Evolutionary conservation across 2,113 vertebrate species (phyloP), one percentile per base, ranked within the genome.

Genomic region (Prinia subflava): DNA sequence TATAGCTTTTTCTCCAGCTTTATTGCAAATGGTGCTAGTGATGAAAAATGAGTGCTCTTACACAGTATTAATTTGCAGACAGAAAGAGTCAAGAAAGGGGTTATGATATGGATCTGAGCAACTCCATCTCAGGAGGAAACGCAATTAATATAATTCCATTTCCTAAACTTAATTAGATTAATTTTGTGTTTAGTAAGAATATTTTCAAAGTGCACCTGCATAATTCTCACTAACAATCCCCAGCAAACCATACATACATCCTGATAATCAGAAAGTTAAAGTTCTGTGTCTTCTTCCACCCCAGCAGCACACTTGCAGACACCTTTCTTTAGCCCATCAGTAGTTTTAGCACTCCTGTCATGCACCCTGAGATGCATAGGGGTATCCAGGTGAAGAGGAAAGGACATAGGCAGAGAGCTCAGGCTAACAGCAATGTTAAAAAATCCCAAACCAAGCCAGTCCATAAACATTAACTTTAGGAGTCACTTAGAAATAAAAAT

Each of bases 331-430:
- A 65, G 17, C 6, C 13, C 41, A 21, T 39, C 21, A 44, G 20
- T 39, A 6, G 0, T 18, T 64, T 55, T 7, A 52, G 7, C 10
- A 14, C 19, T 63, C 21, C 27, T 33, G 8, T 52, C 27, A 31
- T 0, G 1, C 15, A 41, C 9, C 53, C 16, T 57, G 21, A 46
- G 17, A 13, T 39, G 22, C 19, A 8, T 6, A 8, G 2, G 2
- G 15, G 7, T 8, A 63, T 37, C 19, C 53, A 65, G 24, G 11
- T 62, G 24, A 75, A 30, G 15, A 56, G 13, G 13, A 80, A 35
- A 71, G 17, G 33, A 87, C 15, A 47, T 0, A 27, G 2, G 3
- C 39, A 79, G 53, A 90, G 25, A 90, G 17, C 19, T 50, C n/a
- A 78, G 21, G 22, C 6, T 56, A 71, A 52, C 2, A 16, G 15